Percentiles rank a stretch among this genome's conserved stretches.
Evolutionary conservation across 2,888 invertebrate genomes (phyloP).

Genomic region (Philonicus albiceps): DNA sequence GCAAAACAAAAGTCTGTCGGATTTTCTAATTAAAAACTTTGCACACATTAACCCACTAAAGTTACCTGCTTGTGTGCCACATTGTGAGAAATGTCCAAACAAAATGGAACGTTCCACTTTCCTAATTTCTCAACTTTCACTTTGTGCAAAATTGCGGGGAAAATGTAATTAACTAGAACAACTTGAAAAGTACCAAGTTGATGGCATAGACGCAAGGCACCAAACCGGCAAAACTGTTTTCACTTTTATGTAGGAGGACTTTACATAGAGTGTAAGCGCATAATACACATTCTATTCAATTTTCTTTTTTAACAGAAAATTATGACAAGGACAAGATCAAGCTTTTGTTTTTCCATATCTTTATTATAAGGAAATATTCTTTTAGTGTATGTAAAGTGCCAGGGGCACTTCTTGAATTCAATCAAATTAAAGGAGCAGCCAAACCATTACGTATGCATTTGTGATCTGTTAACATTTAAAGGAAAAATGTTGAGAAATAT

Average conservation of each 20-base stretch:
- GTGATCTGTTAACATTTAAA: too few relatives aligned
- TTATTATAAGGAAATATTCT: too few relatives aligned
- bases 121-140: not conserved
- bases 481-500: too few relatives aligned
- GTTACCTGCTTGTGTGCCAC: not conserved
- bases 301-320: not conserved
- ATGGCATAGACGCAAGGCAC: not conserved
- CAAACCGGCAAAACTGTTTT: not conserved
- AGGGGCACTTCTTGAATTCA: too few relatives aligned
- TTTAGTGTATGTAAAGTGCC: too few relatives aligned
- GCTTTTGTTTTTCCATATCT: too few relatives aligned
- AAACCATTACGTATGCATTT: too few relatives aligned
- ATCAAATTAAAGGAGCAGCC: too few relatives aligned
- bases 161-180: not conserved
- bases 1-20: not conserved
- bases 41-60: not conserved
- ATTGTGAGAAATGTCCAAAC: not conserved
- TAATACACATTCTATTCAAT: not conserved
- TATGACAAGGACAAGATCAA: too few relatives aligned
- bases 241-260: not conserved
- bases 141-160: not conserved
- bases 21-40: not conserved
- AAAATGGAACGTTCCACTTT: not conserved
- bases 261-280: not conserved
- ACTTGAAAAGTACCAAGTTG: not conserved